Percentiles rank a stretch among this genome's conserved stretches.
These are phyloP conservation scores for Harpagoxenus sublaevis DNA, from an alignment of 2,888 invertebrate species.

Conservation along the genomic window DNA sequence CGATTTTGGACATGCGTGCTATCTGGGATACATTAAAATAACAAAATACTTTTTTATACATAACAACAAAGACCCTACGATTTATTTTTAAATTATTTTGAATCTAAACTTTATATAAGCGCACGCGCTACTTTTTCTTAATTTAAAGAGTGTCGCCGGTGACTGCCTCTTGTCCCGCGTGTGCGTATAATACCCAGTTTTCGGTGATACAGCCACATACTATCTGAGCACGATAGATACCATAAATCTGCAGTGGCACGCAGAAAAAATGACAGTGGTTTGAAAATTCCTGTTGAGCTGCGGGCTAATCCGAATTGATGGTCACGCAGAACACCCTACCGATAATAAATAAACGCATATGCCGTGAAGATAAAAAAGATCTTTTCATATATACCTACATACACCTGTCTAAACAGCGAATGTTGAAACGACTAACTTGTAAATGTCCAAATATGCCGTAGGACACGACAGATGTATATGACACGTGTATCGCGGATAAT, in stretches of 20 bases:
- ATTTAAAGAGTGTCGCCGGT: background rate
- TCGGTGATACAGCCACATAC: background rate
- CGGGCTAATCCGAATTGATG: slow-evolving; percentile 73
- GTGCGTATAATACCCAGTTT: slow-evolving; percentile 24
- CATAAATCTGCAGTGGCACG: slow-evolving; percentile 46
- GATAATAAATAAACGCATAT: slow-evolving; percentile 72
- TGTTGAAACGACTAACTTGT: slow-evolving; percentile 64
- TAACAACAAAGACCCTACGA: background rate
- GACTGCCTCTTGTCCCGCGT: too few species aligned
- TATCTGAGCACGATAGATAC: slow-evolving; percentile 13
- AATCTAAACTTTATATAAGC: background rate
- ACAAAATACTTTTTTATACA: background rate
- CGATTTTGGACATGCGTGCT: too few species aligned
- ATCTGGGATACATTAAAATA: background rate
- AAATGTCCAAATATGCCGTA: slow-evolving; percentile 42
- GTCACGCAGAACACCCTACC: slow-evolving; percentile 49
- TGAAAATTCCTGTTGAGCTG: slow-evolving; percentile 68
- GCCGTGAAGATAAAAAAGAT: slow-evolving; percentile 45
- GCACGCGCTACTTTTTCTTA: background rate
- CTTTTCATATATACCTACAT: slow-evolving; percentile 13
- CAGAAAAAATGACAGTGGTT: slow-evolving; percentile 68
- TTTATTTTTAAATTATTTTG: background rate
- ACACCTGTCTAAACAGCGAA: background rate
- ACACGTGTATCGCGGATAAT: background rate
- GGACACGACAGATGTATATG: background rate